Conservation (phyloP, 2,113 vertebrate genomes). For the Rhea pennata region DNA sequence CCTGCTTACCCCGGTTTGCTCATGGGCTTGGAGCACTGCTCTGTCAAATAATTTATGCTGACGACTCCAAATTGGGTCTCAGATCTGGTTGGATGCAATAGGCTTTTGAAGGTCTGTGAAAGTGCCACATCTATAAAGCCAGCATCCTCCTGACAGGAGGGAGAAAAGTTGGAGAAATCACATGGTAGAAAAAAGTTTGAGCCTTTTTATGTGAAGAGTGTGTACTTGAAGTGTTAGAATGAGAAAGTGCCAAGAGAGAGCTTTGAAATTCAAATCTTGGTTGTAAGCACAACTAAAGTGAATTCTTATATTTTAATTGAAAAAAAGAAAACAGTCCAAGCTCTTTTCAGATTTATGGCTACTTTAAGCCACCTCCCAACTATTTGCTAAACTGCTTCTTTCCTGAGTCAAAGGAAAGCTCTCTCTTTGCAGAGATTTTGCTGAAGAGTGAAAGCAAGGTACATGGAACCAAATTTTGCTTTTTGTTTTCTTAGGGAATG, state of each 20-base stretch:
- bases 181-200: neutral
- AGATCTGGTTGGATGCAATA: neutral
- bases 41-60: neutral
- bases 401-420: slow-evolving; percentile 16
- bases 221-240: neutral
- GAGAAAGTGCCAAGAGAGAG: neutral
- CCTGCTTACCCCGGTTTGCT: neutral
- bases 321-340: slow-evolving; percentile 18
- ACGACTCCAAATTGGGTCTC: neutral
- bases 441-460: neutral
- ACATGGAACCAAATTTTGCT: neutral
- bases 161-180: neutral
- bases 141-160: neutral
- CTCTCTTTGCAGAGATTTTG: neutral
- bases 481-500: slow-evolving; percentile 12
- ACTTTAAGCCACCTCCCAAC: slow-evolving; percentile 16
- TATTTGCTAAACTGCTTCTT: slow-evolving; percentile 37
- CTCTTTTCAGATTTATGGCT: slow-evolving; percentile 3
- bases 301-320: neutral
- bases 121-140: neutral
- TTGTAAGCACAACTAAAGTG: neutral
- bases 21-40: rapidly evolving
- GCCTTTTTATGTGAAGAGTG: neutral
- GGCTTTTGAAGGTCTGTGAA: neutral
- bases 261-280: slow-evolving; percentile 16